Evolutionary conservation across 1,140 invertebrate species (phyloP).

Genomic region (Papilio dardanus): DNA sequence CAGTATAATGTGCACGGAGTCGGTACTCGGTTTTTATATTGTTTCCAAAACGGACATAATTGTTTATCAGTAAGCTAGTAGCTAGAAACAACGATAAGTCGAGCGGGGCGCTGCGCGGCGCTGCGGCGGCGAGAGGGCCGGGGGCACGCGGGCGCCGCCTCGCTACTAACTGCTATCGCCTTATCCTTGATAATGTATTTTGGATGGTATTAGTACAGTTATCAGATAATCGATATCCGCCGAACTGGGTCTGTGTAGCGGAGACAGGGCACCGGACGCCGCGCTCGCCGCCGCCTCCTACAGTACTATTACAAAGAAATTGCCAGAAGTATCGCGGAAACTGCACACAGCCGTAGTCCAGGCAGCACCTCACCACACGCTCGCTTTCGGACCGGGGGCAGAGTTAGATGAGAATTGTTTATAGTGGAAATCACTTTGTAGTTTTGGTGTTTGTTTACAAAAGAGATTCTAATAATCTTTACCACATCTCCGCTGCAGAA

Average conservation of each 20-base stretch:
- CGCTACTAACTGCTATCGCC: not conserved
- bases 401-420: no score
- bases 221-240: slow-evolving; percentile 8
- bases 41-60: not conserved
- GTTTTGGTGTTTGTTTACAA: no score
- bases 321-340: not conserved
- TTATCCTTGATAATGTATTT: slow-evolving; percentile 19
- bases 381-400: no score
- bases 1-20: no score
- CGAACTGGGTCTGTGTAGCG: not conserved
- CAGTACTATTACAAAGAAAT: not conserved
- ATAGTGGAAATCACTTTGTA: no score
- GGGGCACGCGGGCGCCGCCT: not conserved
- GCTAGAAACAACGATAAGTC: not conserved
- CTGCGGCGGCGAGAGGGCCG: not conserved
- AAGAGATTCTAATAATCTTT: no score
- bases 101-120: not conserved
- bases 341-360: no score
- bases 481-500: no score
- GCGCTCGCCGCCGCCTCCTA: not conserved
- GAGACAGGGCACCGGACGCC: not conserved
- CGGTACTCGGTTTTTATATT: not conserved
- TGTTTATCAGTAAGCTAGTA: not conserved
- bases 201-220: not conserved
- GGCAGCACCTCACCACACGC: no score